These are phyloP conservation scores for Acleris holmiana DNA, from an alignment of 2,888 invertebrate genomes.

Conservation along the genomic window DNA sequence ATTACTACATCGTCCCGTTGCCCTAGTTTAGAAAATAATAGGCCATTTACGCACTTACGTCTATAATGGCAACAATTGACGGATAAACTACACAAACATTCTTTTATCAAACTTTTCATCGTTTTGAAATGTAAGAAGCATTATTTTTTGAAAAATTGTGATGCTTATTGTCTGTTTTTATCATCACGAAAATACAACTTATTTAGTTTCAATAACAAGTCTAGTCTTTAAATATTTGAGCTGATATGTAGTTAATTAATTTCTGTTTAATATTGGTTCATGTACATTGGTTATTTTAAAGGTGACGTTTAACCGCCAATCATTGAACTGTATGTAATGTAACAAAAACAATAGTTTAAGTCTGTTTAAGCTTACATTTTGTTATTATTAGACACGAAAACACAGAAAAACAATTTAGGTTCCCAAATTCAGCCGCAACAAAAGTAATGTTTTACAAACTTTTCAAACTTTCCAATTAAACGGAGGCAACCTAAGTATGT, in stretches of 20 bases:
- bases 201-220: background rate
- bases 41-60: conserved; percentile 13
- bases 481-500: background rate
- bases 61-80: conserved; percentile 1
- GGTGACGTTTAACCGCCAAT: no score
- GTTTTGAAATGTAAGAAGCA: no score
- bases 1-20: conserved; percentile 31
- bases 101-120: background rate
- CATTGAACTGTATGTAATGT: no score
- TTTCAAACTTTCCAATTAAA: conserved; percentile 2
- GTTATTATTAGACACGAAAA: no score
- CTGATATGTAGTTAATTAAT: background rate
- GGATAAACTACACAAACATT: background rate
- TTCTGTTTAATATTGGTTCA: background rate
- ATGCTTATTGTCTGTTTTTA: no score
- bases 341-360: no score
- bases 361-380: no score
- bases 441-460: background rate
- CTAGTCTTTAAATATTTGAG: no score
- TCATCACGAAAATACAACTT: no score
- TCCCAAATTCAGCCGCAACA: background rate
- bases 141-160: no score
- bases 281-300: background rate
- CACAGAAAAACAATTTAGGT: background rate
- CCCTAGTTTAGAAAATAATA: conserved; percentile 20